Evolutionary conservation across 2,113 vertebrate species (phyloP), one percentile per base, ranked within the genome.

Genomic region (Tychaedon coryphoeus): DNA sequence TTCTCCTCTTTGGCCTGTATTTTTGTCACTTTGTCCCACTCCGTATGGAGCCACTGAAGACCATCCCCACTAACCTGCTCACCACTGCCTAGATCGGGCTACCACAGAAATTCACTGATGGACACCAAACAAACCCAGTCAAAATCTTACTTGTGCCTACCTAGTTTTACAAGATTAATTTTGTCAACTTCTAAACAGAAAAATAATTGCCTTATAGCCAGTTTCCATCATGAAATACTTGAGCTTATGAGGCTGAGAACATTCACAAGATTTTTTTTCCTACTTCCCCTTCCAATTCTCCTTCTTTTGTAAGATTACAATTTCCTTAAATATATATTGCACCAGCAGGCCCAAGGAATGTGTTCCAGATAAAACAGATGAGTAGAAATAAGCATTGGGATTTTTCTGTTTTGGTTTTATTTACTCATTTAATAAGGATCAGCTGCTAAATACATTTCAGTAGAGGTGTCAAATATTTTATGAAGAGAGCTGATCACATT

Each of bases 391-490:
- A 66, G 22, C 38, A 31, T 51, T 33, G 26, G 6, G 8, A 6
- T 3, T 3, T 6, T 24, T 72, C 60, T 73, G 28, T 5, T 74
- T 76, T 71, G 8, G 20, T 33, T 36, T 86, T 73, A 58, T 78
- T 91, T 73, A 66, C 53, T 31, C 64, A 47, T 65, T 92, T 87
- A 24, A 51, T 57, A 88, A 82, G 19, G 43, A 90, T 96, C 90
- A 90, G 48, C 88, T 96, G 92, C 69, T 83, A 94, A 92, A 92
- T 70, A 76, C 72, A 93, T 97, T 93, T 71, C 82, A 95, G 71
- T 82, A 88, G 60, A 94, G 71, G 85, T 88, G 82, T 94, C 88
- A 95, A 90, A 53, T 29, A 83, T 74, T 90, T 96, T 77, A 92
- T 80, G n/a, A 79, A 29, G 18, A 77, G 24, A 76, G 26, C 62